Conservation (phyloP, 2,797 vertebrate species). For the Prionace glauca region DNA sequence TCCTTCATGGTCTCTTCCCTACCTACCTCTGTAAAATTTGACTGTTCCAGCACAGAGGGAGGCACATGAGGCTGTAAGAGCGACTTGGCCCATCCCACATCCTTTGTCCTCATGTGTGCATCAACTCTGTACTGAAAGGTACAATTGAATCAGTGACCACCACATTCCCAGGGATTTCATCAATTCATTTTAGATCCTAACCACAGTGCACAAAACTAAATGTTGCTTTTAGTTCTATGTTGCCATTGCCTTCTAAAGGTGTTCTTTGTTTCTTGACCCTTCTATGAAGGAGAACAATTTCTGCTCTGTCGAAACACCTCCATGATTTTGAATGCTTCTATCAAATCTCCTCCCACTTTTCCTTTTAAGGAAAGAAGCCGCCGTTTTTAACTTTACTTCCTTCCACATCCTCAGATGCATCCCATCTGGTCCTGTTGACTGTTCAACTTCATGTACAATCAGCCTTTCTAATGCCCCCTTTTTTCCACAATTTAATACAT, state of each 20-base stretch:
- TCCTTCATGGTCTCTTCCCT: background rate
- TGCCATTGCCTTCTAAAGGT: background rate
- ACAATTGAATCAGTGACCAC: too few species aligned
- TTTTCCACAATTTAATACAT: too few species aligned
- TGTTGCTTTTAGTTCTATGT: background rate
- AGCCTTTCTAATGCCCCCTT: too few species aligned
- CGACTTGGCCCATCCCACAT: background rate
- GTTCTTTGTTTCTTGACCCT: background rate
- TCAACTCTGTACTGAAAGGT: background rate
- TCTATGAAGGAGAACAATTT: background rate
- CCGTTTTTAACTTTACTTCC: too few species aligned
- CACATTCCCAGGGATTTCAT: background rate
- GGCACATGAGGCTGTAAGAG: background rate
- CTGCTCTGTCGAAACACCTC: too few species aligned
- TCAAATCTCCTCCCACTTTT: background rate
- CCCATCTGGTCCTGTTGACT: too few species aligned
- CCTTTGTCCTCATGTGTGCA: background rate
- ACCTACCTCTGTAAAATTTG: background rate
- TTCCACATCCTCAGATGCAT: too few species aligned
- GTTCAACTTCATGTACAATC: too few species aligned
- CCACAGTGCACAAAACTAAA: too few species aligned
- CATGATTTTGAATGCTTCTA: background rate
- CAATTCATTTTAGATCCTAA: background rate
- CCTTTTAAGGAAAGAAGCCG: background rate
- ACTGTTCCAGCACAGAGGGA: background rate